Percentiles rank a stretch among this genome's conserved stretches.
Evolutionary conservation across 2,888 invertebrate genomes (phyloP).

Genomic region (Mesochorus sp.): DNA sequence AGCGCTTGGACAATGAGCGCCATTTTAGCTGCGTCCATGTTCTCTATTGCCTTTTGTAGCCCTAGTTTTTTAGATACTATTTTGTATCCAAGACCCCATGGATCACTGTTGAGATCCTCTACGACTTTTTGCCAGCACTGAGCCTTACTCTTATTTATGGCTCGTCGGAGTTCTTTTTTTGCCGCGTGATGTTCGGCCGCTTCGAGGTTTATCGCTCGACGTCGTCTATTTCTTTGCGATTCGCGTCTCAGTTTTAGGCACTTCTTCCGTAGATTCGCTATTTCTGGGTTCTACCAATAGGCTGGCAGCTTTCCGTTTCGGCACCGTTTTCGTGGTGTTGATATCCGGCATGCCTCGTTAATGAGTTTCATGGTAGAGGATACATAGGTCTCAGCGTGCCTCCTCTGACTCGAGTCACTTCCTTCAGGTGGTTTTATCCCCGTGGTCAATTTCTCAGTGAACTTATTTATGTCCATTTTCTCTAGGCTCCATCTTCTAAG

Average conservation of each 20-base stretch:
- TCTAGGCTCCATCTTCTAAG: conserved; percentile 19
- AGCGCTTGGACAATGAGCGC: conserved; percentile 35
- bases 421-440: neutral
- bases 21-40: conserved; percentile 22
- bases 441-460: neutral
- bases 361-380: too few species aligned
- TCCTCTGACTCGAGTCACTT: too few species aligned
- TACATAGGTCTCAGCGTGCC: too few species aligned
- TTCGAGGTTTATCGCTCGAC: conserved; percentile 1
- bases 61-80: too few species aligned
- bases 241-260: too few species aligned
- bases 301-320: too few species aligned
- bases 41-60: too few species aligned
- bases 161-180: conserved; percentile 28
- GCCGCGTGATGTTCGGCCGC: conserved; percentile 8
- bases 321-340: too few species aligned
- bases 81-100: conserved; percentile 66
- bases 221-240: too few species aligned
- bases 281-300: too few species aligned
- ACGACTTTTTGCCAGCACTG: conserved; percentile 62
- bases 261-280: too few species aligned
- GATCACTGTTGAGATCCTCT: conserved; percentile 62
- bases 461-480: neutral
- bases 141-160: conserved; percentile 49
- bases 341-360: too few species aligned